A percentile compares a stretch with the other conserved stretches of the same genome.
phyloP scores from a whole-genome alignment of 2,888 invertebrate genomes.

The Epinotia brunnichana region DNA sequence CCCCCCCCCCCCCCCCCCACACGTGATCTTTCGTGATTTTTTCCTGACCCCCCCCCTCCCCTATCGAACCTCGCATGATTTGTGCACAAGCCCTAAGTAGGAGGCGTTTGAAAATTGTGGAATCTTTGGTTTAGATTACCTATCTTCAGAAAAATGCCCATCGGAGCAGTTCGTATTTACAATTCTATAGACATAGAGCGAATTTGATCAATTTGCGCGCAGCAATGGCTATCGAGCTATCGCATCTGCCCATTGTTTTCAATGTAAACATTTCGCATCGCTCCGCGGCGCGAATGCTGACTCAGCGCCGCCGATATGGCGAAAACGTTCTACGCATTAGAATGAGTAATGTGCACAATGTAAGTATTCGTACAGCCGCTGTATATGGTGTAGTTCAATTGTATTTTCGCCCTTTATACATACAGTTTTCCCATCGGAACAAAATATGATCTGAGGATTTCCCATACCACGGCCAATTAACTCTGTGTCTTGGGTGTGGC shows the following conservation, averaged over 20 bases:
- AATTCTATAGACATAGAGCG: neutral
- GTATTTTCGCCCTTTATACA: neutral
- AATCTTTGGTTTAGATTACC: neutral
- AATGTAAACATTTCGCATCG: slow-evolving; percentile 3
- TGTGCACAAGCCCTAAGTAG: too few relatives aligned
- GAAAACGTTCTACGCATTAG: slow-evolving; percentile 69
- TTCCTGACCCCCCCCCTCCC: too few relatives aligned
- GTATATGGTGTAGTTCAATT: slow-evolving; percentile 3
- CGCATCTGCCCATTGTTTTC: slow-evolving; percentile 32
- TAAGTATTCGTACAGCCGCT: neutral
- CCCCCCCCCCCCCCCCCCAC: too few relatives aligned
- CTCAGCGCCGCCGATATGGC: slow-evolving; percentile 62
- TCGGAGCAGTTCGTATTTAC: neutral
- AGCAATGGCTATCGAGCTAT: slow-evolving; percentile 5
- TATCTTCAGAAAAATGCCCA: too few relatives aligned
- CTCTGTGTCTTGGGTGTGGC: too few relatives aligned
- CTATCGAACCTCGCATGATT: too few relatives aligned
- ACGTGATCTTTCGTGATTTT: too few relatives aligned
- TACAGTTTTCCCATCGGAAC: too few relatives aligned
- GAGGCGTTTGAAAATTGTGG: neutral
- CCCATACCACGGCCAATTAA: too few relatives aligned
- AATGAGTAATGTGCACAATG: slow-evolving; percentile 59
- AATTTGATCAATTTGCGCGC: neutral
- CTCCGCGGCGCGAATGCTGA: slow-evolving; percentile 35
- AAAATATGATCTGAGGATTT: too few relatives aligned